phyloP scores from a whole-genome alignment of 2,797 vertebrate species.

The Xenops minutus region DNA sequence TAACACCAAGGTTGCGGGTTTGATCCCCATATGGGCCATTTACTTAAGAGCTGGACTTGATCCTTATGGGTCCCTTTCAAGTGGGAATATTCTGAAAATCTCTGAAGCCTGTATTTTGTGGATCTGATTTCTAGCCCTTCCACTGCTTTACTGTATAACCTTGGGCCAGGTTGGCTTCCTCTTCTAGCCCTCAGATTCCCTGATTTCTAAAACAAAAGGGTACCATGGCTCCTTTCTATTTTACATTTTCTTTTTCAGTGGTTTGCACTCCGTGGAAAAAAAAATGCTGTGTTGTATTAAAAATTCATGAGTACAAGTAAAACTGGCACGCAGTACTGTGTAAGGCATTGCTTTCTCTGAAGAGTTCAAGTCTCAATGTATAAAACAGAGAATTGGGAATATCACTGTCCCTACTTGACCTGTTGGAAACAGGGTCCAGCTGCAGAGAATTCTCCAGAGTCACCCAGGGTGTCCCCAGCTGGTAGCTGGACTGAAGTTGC shows the following conservation, averaged over 20 bases:
- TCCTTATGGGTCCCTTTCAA: background rate
- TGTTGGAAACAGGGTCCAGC: background rate
- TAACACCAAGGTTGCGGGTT: background rate
- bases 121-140: background rate
- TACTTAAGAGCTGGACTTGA: background rate
- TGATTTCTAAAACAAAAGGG: background rate
- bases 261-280: background rate
- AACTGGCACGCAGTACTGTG: background rate
- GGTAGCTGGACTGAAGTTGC: background rate
- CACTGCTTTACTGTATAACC: background rate
- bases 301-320: background rate
- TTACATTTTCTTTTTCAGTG: background rate
- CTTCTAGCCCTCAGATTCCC: background rate
- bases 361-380: background rate
- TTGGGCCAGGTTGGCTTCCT: background rate
- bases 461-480: constrained; percentile 25
- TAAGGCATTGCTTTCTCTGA: background rate
- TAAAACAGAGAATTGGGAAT: background rate
- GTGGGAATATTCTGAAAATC: background rate
- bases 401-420: constrained; percentile 31
- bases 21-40: background rate
- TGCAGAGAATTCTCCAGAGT: background rate
- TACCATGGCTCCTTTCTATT: background rate
- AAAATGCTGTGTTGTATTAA: background rate
- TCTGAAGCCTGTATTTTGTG: background rate